Conservation (phyloP, 2,113 vertebrate species). For the Chaetodon trifascialis region DNA sequence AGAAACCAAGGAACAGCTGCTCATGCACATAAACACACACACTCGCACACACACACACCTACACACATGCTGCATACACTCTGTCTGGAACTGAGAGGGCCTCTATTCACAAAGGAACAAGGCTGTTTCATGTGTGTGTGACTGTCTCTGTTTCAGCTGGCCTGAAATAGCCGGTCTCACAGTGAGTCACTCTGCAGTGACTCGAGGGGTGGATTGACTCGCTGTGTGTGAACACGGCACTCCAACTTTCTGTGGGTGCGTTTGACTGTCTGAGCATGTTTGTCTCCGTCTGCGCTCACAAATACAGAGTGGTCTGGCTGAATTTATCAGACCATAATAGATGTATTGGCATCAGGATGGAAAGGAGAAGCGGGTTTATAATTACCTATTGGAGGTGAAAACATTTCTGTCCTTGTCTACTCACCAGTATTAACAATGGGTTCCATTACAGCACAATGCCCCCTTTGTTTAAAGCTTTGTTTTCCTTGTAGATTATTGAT, state of each 20-base stretch:
- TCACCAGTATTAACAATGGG: not conserved
- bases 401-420: constrained; percentile 27
- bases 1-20: constrained; percentile 73
- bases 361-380: not conserved
- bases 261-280: constrained; percentile 64
- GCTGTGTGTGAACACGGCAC: constrained; percentile 32
- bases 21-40: constrained; percentile 42
- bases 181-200: constrained; percentile 70
- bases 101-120: constrained; percentile 68
- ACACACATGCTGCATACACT: constrained; percentile 24
- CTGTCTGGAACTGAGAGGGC: constrained; percentile 69
- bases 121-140: constrained; percentile 71
- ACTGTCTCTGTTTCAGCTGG: constrained; percentile 71
- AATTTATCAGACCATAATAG: constrained; percentile 32
- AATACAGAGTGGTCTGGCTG: constrained; percentile 35
- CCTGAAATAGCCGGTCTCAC: constrained; percentile 73
- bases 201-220: constrained; percentile 54
- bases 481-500: constrained; percentile 66
- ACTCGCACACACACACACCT: constrained; percentile 33
- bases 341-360: not conserved
- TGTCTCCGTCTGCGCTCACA: constrained; percentile 48
- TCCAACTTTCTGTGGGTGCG: constrained; percentile 64
- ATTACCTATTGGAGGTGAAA: constrained; percentile 33
- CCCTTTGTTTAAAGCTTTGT: constrained; percentile 43
- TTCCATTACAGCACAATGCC: constrained; percentile 11